phyloP scores from a whole-genome alignment of 2,113 vertebrate species.

The Cavia porcellus region DNA sequence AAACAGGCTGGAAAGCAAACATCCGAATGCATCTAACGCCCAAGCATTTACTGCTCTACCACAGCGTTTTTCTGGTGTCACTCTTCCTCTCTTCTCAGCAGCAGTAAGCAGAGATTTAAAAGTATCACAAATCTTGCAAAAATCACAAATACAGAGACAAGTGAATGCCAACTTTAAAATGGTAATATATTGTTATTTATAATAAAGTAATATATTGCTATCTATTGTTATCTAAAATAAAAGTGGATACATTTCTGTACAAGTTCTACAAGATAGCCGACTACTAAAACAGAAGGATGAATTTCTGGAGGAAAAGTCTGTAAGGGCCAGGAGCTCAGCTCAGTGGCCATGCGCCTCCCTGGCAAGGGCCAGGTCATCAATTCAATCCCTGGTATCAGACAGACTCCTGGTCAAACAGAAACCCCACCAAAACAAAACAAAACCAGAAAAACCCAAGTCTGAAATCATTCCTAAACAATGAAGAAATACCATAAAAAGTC shows the following conservation, averaged over 20 bases:
- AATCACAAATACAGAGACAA: background rate
- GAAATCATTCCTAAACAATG: conserved; percentile 20
- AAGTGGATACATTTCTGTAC: background rate
- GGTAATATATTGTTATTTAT: background rate
- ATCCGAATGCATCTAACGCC: background rate
- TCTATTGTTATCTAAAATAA: background rate
- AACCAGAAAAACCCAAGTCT: background rate
- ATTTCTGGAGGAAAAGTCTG: background rate
- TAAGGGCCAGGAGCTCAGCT: too few relatives aligned
- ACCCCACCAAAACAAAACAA: too few relatives aligned
- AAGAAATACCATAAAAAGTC: background rate
- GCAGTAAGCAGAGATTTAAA: background rate
- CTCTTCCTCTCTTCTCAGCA: background rate
- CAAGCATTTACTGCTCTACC: background rate
- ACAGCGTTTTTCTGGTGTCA: background rate
- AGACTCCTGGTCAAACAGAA: too few relatives aligned
- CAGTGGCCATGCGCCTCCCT: too few relatives aligned
- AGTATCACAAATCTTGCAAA: background rate
- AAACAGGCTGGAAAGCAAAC: background rate
- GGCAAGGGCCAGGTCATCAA: too few relatives aligned
- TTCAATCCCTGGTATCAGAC: too few relatives aligned
- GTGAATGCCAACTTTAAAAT: conserved; percentile 26
- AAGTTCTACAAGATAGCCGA: background rate
- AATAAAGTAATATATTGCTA: background rate
- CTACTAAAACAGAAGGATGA: background rate